Base-by-base conservation (phyloP, 2,113 vertebrate species). In the Microcebus ravelobensis region DNA sequence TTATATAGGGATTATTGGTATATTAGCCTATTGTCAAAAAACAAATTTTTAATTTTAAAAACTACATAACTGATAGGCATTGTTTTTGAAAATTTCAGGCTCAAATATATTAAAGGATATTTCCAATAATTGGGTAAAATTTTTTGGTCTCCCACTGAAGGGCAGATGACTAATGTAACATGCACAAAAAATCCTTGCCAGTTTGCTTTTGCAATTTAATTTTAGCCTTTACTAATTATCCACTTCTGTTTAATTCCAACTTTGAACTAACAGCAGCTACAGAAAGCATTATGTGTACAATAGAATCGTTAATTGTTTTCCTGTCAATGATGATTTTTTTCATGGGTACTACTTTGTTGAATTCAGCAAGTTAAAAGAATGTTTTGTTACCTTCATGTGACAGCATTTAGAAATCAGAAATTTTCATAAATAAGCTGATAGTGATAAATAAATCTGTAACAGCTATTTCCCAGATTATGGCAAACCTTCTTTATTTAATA, bases 161-260 rank as follows among this genome's bases (percentile, higher is more conserved):
- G 29, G 6, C 8, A 83, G 21, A 59, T 91, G 29, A 61, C 29
- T 59, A 59, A 89, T 86, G 94, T 97, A 96, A 97, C 96, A 95
- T 95, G 96, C 59, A 95, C 97, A 98, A 97, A 96, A 97, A 94
- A 96, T 97, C 90, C 90, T 96, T 93, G 52, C 89, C 87, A 77
- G 65, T 94, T 93, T 70, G 39, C 1, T 96, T 96, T 70, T 90
- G 25, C 25, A 42, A 11, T 90, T 96, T 94, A 92, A 92, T 86
- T 96, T 93, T 95, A 92, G 52, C n/a, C 59, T 93, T 95, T 90
- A 96, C 96, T 98, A 96, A 97, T 93, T 87, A 82, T 10, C 67
- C 6, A 57, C 77, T 92, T 93, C 34, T 79, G 39, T 93, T 89
- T 81, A 61, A 79, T 94, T 88, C 29, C 39, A 48, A 21, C 14